A percentile compares a stretch with the other conserved stretches of the same genome.
phyloP scores from a whole-genome alignment of 1,140 invertebrate species.

The Lasioglossum albipes region DNA sequence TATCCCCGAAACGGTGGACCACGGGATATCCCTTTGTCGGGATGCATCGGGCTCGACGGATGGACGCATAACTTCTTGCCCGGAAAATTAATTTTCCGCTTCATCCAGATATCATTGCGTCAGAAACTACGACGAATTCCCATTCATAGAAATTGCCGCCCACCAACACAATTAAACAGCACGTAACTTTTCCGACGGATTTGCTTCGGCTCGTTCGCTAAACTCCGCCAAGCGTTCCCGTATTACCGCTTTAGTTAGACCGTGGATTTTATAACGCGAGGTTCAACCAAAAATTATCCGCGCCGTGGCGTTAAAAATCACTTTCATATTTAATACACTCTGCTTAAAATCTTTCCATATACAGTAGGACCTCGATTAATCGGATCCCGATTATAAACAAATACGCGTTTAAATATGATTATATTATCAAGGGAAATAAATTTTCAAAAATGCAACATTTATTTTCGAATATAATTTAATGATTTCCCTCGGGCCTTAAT shows the following conservation, averaged over 20 bases:
- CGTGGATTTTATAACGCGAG: neutral
- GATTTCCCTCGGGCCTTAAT: too few species aligned
- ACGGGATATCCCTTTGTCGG: neutral
- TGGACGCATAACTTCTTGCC: neutral
- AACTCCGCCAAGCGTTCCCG: neutral
- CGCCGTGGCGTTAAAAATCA: too few species aligned
- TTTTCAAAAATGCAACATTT: too few species aligned
- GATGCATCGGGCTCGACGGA: neutral
- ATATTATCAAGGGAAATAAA: too few species aligned
- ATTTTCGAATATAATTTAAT: too few species aligned
- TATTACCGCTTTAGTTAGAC: neutral
- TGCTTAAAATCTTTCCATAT: too few species aligned
- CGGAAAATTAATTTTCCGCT: conserved; percentile 16
- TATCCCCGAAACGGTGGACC: neutral
- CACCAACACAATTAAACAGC: neutral
- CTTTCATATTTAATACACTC: too few species aligned
- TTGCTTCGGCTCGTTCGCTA: neutral
- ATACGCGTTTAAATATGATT: too few species aligned
- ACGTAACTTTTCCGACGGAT: neutral
- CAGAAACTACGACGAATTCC: neutral
- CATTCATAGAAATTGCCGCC: neutral
- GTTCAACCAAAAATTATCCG: too few species aligned
- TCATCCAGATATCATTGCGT: neutral
- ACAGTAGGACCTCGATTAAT: too few species aligned
- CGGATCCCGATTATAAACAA: too few species aligned